These are phyloP conservation scores for Lophius americanus DNA, from an alignment of 2,797 vertebrate genomes.

Conservation along the genomic window DNA sequence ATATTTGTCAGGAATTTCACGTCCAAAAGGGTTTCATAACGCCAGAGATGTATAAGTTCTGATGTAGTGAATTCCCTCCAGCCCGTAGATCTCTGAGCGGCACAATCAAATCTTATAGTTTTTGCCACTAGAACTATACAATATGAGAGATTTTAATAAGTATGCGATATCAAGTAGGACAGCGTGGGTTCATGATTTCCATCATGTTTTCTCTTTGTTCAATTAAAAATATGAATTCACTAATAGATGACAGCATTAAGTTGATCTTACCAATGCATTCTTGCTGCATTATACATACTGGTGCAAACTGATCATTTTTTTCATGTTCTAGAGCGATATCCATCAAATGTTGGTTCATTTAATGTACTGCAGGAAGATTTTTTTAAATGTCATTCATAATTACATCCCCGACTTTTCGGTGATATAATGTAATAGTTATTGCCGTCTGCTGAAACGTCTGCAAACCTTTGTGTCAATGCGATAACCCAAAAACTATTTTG, in stretches of 20 bases:
- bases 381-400: too few relatives aligned
- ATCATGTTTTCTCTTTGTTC: background rate
- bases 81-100: background rate
- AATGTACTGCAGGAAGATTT: too few relatives aligned
- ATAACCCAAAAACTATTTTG: too few relatives aligned
- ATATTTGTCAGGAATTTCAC: conserved; percentile 34
- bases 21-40: conserved; percentile 34
- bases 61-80: conserved; percentile 23
- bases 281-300: background rate
- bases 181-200: background rate
- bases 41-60: conserved; percentile 33
- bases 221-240: background rate
- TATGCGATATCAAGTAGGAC: too few relatives aligned
- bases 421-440: too few relatives aligned
- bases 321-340: too few relatives aligned
- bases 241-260: background rate
- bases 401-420: too few relatives aligned
- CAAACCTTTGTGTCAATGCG: too few relatives aligned
- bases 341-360: too few relatives aligned
- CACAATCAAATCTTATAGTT: conserved; percentile 1
- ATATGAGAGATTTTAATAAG: background rate
- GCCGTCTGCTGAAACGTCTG: too few relatives aligned
- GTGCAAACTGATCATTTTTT: too few relatives aligned
- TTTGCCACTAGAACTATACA: conserved; percentile 7
- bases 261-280: background rate